Percentiles rank a stretch among this genome's conserved stretches.
phyloP scores from a whole-genome alignment of 2,797 vertebrate species.

The Oryzias dopingdopingensis region DNA sequence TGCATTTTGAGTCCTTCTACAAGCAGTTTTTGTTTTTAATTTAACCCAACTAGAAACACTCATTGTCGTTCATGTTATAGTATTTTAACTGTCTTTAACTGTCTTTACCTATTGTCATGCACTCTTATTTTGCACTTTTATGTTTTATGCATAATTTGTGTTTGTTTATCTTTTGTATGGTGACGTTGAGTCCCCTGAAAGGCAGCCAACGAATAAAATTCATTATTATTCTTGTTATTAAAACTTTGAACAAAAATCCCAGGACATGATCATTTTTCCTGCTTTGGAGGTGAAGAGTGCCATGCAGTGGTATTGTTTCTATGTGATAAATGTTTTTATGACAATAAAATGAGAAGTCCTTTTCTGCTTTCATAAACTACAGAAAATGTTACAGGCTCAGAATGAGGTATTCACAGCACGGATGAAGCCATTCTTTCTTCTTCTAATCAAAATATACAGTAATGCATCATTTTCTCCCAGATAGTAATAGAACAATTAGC shows the following conservation, averaged over 20 bases:
- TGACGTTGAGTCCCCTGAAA: too few species aligned
- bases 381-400: constrained; percentile 69
- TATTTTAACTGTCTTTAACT: not conserved
- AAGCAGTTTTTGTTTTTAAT: too few species aligned
- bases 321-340: constrained; percentile 63
- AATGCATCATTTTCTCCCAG: constrained; percentile 78
- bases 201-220: too few species aligned
- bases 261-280: too few species aligned
- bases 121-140: not conserved
- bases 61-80: not conserved
- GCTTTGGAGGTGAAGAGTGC: constrained; percentile 51
- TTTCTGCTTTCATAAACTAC: constrained; percentile 19
- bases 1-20: too few species aligned
- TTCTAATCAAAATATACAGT: constrained; percentile 80
- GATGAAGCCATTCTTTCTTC: constrained; percentile 76
- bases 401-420: constrained; percentile 78
- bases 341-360: constrained; percentile 42
- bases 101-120: not conserved
- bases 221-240: not conserved
- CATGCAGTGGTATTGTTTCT: constrained; percentile 57
- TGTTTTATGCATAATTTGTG: not conserved
- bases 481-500: constrained; percentile 80
- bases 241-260: constrained; percentile 5
- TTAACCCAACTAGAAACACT: too few species aligned
- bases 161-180: too few species aligned